These are phyloP conservation scores for Acromyrmex heyeri DNA, from an alignment of 1,140 invertebrate species.

Conservation along the genomic window DNA sequence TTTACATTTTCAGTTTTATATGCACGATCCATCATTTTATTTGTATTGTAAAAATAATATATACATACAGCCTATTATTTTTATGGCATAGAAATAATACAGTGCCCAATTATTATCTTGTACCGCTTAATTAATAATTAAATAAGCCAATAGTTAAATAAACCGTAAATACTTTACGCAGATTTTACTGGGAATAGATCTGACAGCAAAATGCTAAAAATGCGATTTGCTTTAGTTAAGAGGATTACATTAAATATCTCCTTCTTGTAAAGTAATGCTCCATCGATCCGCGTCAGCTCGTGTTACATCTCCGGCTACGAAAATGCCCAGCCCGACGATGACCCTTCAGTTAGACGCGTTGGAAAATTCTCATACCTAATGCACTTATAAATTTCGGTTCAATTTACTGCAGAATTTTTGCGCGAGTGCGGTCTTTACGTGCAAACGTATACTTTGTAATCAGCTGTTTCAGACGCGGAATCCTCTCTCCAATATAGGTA, in stretches of 20 bases:
- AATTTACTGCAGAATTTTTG: conserved; percentile 17
- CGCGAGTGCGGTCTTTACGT: background rate
- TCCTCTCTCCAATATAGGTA: background rate
- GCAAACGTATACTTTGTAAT: background rate
- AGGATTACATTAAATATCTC: conserved; percentile 24
- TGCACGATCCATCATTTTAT: background rate
- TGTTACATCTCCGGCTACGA: conserved; percentile 17
- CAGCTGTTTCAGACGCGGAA: background rate
- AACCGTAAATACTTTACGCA: background rate
- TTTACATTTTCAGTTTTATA: background rate
- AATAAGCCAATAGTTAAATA: background rate
- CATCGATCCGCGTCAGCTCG: conserved; percentile 46
- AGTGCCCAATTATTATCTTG: background rate
- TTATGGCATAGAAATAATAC: background rate
- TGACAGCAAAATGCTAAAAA: background rate
- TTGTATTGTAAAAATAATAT: background rate
- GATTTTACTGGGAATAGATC: background rate
- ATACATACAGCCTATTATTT: background rate
- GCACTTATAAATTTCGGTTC: conserved; percentile 9
- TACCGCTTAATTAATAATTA: background rate
- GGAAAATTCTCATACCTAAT: background rate
- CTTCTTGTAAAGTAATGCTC: conserved; percentile 23
- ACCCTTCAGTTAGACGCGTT: conserved; percentile 15
- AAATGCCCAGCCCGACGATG: conserved; percentile 17
- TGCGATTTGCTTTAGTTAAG: conserved; percentile 1